A percentile compares a stretch with the other conserved stretches of the same genome.
These are phyloP conservation scores for Sphaeramia orbicularis DNA, from an alignment of 2,797 vertebrate species.

Conservation along the genomic window DNA sequence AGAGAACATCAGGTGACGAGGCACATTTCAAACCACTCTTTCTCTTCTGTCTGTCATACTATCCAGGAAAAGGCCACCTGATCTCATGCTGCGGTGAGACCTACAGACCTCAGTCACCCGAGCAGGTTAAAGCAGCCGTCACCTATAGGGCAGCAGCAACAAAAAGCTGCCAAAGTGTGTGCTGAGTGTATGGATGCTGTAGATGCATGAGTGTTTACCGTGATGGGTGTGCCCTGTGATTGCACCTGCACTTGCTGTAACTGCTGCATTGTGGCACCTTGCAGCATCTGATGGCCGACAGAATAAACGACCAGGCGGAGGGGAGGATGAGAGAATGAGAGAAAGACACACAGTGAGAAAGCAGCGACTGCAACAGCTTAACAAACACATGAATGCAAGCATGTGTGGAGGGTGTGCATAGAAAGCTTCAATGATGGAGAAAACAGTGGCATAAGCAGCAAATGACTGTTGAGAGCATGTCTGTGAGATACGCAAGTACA, in stretches of 20 bases:
- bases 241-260: slow-evolving; percentile 90
- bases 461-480: slow-evolving; percentile 30
- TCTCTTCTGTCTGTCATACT: slow-evolving; percentile 54
- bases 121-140: slow-evolving; percentile 32
- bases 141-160: slow-evolving; percentile 21
- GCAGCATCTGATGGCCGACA: slow-evolving; percentile 86
- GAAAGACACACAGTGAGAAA: slow-evolving; percentile 78
- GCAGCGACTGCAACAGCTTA: slow-evolving; percentile 68
- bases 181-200: slow-evolving; percentile 40
- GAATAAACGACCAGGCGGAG: slow-evolving; percentile 37
- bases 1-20: slow-evolving; percentile 36
- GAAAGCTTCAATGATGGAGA: slow-evolving; percentile 47
- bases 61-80: slow-evolving; percentile 63
- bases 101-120: slow-evolving; percentile 48
- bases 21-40: slow-evolving; percentile 43
- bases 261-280: slow-evolving; percentile 90
- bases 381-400: slow-evolving; percentile 69
- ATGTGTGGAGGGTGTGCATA: slow-evolving; percentile 49
- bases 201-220: slow-evolving; percentile 82
- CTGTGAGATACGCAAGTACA: slow-evolving; percentile 13
- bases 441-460: slow-evolving; percentile 43
- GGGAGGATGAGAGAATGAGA: slow-evolving; percentile 65
- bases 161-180: slow-evolving; percentile 3
- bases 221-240: slow-evolving; percentile 88
- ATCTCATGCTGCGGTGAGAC: slow-evolving; percentile 51